Evolutionary conservation across 1,140 invertebrate species (phyloP), one percentile per base, ranked within the genome.

Genomic region (Drosophila prosaltans): DNA sequence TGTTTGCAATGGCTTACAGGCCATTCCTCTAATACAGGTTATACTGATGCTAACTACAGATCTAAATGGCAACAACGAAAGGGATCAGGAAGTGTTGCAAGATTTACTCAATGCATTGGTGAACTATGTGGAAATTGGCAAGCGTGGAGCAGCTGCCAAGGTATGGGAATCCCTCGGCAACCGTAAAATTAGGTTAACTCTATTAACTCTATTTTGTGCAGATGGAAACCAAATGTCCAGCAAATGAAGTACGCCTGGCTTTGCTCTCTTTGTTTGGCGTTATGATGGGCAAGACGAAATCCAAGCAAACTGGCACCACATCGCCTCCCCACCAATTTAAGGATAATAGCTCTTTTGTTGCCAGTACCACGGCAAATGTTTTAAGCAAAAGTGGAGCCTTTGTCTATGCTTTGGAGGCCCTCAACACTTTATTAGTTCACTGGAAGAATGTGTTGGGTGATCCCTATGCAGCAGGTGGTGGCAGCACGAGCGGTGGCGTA

Each of bases 1-100:
- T 73, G 16, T 74, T 40, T 91, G 88, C 65, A 92, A 91, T 54
- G 98, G 98, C 8, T 95, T 97, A 1, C 93, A 97, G 65, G 95
- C 97, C 9, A 97, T 99, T 92, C 98, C 98, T 1, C 97, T 97
- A 72, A 95, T 98, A 93, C 97, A 98, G 94, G 96, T 97, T 76
- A 93, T 99, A 3, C 93, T 98, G 4, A 98, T 98, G 95, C 93
- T 99, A 32, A 97, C 97, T 3, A 95, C 96, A 51, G 98, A 99
- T 92, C 93, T 99, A 7, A 97, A 98, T 92, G 95, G 95, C 3
- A 95, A 95, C 82, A 95, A 96, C 10, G 97, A 98, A 75, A 94
- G 95, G 54, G 97, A 98, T 81, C 94, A 95, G 76, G 93, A 93
- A 1, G 96, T 96, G 32, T 93, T 98, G 1, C 96, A 97, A 73